Evolutionary conservation across 2,113 vertebrate genomes (phyloP), one percentile per base, ranked within the genome.

Genomic region (Thymallus thymallus): DNA sequence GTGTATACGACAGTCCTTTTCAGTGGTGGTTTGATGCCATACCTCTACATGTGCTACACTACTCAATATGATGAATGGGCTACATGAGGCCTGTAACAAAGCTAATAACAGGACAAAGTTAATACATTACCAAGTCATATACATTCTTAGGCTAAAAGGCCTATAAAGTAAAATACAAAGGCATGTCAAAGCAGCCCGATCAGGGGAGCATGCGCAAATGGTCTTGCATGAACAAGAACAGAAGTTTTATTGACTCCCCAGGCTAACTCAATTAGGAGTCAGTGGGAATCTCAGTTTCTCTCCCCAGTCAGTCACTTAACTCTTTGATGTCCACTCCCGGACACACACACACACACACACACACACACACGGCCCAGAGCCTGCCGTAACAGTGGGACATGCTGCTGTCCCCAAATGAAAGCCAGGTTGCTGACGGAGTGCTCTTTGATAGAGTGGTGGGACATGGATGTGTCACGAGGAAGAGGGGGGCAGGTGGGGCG

Each of bases 161-260:
- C 3, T 7, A 60, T 20, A 14, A 22, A 22, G 14, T 22, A 22
- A n/a, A 22, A 60, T 60, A 9, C n/a, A 60, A 60, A 23, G 56
- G 10, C 35, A 41, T 41, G 35, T 41, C 35, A 41, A 60, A 60
- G 56, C n/a, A 61, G 24, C 10, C 6, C 6, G 23, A 23, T 41
- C 35, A 41, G 35, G 9, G 30, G 30, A 75, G 48, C 10, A 16
- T 9, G 23, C 20, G 75, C 67, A 76, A 10, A 80, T 75, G 78
- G 74, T 7, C 30, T 76, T 81, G 46, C 23, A 4, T 73, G 83
- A 86, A 84, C 65, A 68, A 68, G 45, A 55, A 70, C 41, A 61
- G 78, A 78, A 84, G 82, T 84, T 90, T 88, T 88, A 85, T 76
- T 80, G 81, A 87, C 80, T 77, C 35, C 72, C 76, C 67, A 61